These are phyloP conservation scores for Campaea margaritaria DNA, from an alignment of 2,888 invertebrate species.

Conservation along the genomic window DNA sequence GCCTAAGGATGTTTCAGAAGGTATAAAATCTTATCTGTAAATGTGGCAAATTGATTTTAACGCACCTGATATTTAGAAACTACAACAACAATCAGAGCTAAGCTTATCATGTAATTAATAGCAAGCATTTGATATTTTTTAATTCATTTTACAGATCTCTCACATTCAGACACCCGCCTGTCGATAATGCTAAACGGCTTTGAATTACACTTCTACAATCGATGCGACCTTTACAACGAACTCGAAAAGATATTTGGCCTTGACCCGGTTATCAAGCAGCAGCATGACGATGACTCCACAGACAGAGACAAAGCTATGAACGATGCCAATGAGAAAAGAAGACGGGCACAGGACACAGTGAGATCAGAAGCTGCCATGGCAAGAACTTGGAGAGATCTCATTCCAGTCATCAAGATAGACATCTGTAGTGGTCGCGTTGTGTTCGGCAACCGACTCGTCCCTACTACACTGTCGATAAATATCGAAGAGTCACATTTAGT, in stretches of 20 bases:
- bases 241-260: conserved; percentile 95
- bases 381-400: conserved; percentile 97
- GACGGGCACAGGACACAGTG: conserved; percentile 78
- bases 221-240: conserved; percentile 93
- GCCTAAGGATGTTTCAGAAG: conserved; percentile 97
- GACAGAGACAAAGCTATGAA: conserved; percentile 87
- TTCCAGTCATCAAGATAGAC: conserved; percentile 98
- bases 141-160: conserved; percentile 89
- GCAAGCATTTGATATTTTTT: background rate
- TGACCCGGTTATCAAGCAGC: conserved; percentile 90
- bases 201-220: conserved; percentile 97
- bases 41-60: too few species aligned
- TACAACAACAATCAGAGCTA: too few species aligned
- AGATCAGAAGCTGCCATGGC: conserved; percentile 94
- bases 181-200: conserved; percentile 97
- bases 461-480: conserved; percentile 95
- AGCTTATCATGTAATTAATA: too few species aligned
- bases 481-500: conserved; percentile 97
- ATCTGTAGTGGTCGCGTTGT: conserved; percentile 96
- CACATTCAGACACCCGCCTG: conserved; percentile 96
- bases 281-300: conserved; percentile 83
- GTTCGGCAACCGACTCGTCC: conserved; percentile 97
- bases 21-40: conserved; percentile 74
- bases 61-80: too few species aligned
- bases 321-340: conserved; percentile 85